A percentile compares a stretch with the other conserved stretches of the same genome.
These are phyloP conservation scores for Scolopax mira DNA, from an alignment of 2,113 vertebrate species.

Conservation along the genomic window DNA sequence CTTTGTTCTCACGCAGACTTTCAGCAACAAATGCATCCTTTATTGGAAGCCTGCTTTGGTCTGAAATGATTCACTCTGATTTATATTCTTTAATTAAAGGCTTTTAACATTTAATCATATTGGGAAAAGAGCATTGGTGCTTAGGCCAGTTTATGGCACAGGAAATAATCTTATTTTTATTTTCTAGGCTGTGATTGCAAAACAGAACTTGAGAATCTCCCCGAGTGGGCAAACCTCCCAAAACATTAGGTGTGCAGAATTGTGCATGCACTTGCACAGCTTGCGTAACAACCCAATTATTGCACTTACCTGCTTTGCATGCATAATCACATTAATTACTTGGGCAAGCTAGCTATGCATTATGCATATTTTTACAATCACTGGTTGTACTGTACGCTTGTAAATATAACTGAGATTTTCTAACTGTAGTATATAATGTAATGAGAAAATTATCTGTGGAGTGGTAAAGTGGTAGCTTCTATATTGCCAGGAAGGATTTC, in stretches of 20 bases:
- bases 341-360: slow-evolving; percentile 35
- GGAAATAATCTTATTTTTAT: neutral
- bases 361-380: slow-evolving; percentile 56
- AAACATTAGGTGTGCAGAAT: slow-evolving; percentile 46
- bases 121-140: neutral
- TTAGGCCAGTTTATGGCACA: slow-evolving; percentile 18
- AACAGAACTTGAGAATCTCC: neutral
- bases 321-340: slow-evolving; percentile 50
- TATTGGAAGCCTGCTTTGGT: neutral
- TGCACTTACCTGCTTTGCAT: slow-evolving; percentile 59
- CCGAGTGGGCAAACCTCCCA: slow-evolving; percentile 3
- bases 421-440: slow-evolving; percentile 42
- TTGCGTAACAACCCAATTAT: slow-evolving; percentile 28
- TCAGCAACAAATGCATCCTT: neutral
- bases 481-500: slow-evolving; percentile 57
- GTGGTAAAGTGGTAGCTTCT: slow-evolving; percentile 57
- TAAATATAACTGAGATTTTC: slow-evolving; percentile 57
- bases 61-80: slow-evolving; percentile 51
- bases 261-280: slow-evolving; percentile 37
- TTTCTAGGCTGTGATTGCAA: neutral
- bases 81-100: slow-evolving; percentile 69
- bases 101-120: slow-evolving; percentile 69
- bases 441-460: slow-evolving; percentile 66
- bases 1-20: neutral
- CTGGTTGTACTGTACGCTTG: slow-evolving; percentile 23